Evolutionary conservation across 2,113 vertebrate genomes (phyloP).

Genomic region (Lethenteron reissneri): DNA sequence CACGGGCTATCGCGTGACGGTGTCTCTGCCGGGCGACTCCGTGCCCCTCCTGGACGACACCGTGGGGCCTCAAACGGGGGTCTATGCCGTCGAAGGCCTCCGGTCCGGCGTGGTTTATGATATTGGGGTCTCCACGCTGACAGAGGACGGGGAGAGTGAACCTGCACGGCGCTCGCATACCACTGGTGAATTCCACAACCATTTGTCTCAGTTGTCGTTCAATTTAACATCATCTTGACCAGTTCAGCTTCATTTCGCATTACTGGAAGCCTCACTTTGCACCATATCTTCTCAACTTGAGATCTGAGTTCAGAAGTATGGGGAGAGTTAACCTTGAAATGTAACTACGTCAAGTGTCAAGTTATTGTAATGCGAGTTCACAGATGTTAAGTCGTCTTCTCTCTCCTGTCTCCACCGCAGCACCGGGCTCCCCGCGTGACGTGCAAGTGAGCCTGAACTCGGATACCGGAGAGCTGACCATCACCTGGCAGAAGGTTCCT

Average conservation of each 20-base stretch:
- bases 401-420: background rate
- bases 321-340: too few species aligned
- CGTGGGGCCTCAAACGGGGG: slow-evolving; percentile 49
- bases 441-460: background rate
- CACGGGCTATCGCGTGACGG: slow-evolving; percentile 83
- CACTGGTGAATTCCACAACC: slow-evolving; percentile 44
- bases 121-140: slow-evolving; percentile 75
- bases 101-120: slow-evolving; percentile 94
- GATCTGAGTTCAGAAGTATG: too few species aligned
- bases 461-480: background rate
- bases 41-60: slow-evolving; percentile 79
- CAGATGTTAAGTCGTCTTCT: background rate
- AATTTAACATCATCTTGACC: too few species aligned
- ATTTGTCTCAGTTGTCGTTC: too few species aligned
- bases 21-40: slow-evolving; percentile 68
- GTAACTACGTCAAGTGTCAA: too few species aligned
- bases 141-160: slow-evolving; percentile 71
- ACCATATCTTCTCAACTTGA: too few species aligned
- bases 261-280: too few species aligned
- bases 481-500: background rate
- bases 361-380: background rate
- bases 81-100: slow-evolving; percentile 74
- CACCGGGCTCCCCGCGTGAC: background rate
- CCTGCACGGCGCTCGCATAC: slow-evolving; percentile 72
- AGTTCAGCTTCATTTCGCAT: too few species aligned